Evolutionary conservation across 2,113 vertebrate genomes (phyloP).

Genomic region (Indicator indicator): DNA sequence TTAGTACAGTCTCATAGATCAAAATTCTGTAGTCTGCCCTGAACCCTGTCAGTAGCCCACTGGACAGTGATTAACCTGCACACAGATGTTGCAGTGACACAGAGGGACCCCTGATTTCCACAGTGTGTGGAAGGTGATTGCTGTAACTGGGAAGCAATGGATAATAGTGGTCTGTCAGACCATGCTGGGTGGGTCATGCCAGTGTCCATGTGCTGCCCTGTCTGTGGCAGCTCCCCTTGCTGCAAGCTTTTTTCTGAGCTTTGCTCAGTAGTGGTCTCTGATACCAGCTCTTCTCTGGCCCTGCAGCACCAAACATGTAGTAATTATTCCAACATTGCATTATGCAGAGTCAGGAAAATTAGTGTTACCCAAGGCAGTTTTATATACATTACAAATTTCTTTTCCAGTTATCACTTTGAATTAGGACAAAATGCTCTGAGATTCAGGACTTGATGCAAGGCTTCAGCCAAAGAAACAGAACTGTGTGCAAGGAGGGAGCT

Average conservation of each 20-base stretch:
- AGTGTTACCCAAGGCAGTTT: slow-evolving; percentile 1
- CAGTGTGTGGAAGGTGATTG: neutral
- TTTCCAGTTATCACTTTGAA: slow-evolving; percentile 18
- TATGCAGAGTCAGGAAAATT: neutral
- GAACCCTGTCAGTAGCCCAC: neutral
- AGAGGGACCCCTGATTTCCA: neutral
- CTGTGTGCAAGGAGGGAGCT: neutral
- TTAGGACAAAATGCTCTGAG: slow-evolving; percentile 12
- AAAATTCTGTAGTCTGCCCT: neutral
- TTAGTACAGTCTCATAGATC: neutral
- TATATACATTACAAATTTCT: slow-evolving; percentile 23
- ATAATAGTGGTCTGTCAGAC: accelerated
- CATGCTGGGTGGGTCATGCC: accelerated
- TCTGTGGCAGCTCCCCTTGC: neutral
- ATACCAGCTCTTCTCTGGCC: neutral
- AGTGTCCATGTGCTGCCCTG: accelerated
- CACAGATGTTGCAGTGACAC: accelerated
- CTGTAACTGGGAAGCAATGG: neutral
- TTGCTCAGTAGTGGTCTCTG: neutral
- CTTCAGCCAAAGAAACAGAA: neutral
- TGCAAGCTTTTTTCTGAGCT: neutral
- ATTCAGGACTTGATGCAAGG: neutral
- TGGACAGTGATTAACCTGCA: neutral
- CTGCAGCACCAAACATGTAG: neutral
- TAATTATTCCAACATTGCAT: neutral